A percentile compares a stretch with the other conserved stretches of the same genome.
Evolutionary conservation across 2,888 invertebrate genomes (phyloP).

Genomic region (Leptopilina myrica): DNA sequence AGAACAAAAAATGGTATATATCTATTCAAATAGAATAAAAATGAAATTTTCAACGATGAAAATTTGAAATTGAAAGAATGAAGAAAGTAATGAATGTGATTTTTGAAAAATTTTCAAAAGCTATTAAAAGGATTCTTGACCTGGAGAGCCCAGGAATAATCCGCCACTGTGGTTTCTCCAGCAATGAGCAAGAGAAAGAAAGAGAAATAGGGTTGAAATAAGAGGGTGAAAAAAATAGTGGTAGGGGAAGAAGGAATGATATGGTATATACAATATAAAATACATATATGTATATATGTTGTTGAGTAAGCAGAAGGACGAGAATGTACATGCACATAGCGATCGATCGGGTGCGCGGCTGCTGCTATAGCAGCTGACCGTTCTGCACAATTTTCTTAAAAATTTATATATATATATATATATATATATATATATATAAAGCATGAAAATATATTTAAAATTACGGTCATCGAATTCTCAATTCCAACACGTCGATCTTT

Average conservation of each 20-base stretch:
- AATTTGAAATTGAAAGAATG: no score
- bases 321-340: constrained; percentile 49
- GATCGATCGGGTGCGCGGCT: constrained; percentile 72
- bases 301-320: constrained; percentile 41
- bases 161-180: constrained; percentile 33
- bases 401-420: constrained; percentile 18
- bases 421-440: background rate
- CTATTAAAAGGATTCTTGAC: background rate
- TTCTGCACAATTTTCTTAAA: constrained; percentile 49
- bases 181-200: constrained; percentile 22
- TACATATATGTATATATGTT: constrained; percentile 3
- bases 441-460: constrained; percentile 10
- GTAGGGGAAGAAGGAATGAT: constrained; percentile 47
- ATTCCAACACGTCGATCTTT: constrained; percentile 17
- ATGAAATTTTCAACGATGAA: no score
- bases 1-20: no score
- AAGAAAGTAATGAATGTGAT: no score
- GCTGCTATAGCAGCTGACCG: constrained; percentile 66
- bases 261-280: constrained; percentile 16
- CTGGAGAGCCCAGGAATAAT: background rate
- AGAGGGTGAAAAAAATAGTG: constrained; percentile 42
- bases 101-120: background rate
- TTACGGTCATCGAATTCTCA: constrained; percentile 6
- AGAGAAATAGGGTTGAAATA: constrained; percentile 33
- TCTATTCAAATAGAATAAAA: no score